phyloP scores from a whole-genome alignment of 2,888 invertebrate genomes.

The Frankliniella intonsa region DNA sequence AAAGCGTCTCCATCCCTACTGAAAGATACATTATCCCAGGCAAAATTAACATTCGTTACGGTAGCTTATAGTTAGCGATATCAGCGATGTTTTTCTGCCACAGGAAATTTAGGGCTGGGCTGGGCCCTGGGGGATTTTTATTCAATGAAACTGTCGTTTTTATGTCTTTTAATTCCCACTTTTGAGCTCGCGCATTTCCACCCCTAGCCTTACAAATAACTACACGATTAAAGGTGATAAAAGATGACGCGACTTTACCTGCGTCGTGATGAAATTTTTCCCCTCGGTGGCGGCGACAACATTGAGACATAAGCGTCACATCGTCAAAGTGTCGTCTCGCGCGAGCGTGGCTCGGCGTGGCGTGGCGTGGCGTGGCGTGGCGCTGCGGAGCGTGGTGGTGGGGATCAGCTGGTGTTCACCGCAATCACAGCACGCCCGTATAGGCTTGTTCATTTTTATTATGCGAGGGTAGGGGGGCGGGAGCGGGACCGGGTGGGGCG shows the following conservation, averaged over 20 bases:
- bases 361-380: not conserved
- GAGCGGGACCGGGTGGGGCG: not conserved
- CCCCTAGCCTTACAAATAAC: too few species aligned
- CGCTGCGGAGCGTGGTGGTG: too few species aligned
- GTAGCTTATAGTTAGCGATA: too few species aligned
- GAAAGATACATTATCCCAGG: too few species aligned
- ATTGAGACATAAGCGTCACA: not conserved
- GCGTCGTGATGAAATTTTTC: not conserved
- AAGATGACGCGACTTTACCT: not conserved
- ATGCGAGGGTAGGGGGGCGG: not conserved
- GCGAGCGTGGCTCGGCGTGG: too few species aligned
- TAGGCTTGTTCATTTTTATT: slow-evolving; percentile 7
- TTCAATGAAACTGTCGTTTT: not conserved
- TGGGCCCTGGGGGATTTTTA: not conserved
- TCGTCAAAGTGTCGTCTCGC: not conserved
- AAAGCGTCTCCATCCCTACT: too few species aligned
- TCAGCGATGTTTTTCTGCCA: too few species aligned
- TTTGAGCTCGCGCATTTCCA: not conserved
- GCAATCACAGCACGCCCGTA: not conserved
- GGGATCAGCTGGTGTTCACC: too few species aligned
- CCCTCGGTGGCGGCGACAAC: not conserved
- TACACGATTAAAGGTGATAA: too few species aligned
- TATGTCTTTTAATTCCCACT: not conserved
- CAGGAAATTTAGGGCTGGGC: too few species aligned
- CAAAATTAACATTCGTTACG: too few species aligned